Conservation (phyloP, 2,888 invertebrate species). For the Epicampocera succincta region DNA sequence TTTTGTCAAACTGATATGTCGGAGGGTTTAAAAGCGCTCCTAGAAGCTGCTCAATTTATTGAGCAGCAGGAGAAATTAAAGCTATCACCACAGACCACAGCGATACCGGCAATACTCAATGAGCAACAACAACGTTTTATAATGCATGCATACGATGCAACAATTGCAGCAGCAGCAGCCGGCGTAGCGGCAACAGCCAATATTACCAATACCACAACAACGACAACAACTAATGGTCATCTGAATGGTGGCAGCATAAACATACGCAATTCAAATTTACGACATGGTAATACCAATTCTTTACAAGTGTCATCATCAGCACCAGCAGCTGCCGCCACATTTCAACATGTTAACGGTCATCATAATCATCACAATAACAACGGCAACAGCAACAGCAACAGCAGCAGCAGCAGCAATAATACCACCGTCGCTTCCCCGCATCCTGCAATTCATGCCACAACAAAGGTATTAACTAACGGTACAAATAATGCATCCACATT, state of each 20-base stretch:
- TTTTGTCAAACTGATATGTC: slow-evolving; percentile 75
- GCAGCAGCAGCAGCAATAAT: slow-evolving; percentile 32
- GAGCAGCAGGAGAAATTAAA: slow-evolving; percentile 78
- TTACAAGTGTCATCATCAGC: slow-evolving; percentile 72
- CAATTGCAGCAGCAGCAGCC: slow-evolving; percentile 59
- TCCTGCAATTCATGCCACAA: slow-evolving; percentile 46
- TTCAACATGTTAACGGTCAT: slow-evolving; percentile 71
- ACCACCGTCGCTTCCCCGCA: slow-evolving; percentile 22
- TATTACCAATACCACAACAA: slow-evolving; percentile 36
- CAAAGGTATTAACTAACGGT: slow-evolving; percentile 68
- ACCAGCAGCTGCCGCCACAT: slow-evolving; percentile 70
- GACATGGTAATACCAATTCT: slow-evolving; percentile 60
- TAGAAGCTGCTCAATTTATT: slow-evolving; percentile 79
- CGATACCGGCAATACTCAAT: slow-evolving; percentile 67
- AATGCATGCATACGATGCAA: slow-evolving; percentile 63
- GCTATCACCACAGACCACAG: slow-evolving; percentile 71
- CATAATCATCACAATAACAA: slow-evolving; percentile 45
- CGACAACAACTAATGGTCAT: slow-evolving; percentile 56
- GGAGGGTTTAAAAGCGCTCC: slow-evolving; percentile 76
- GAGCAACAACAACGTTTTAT: slow-evolving; percentile 66
- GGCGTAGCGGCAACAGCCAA: slow-evolving; percentile 34
- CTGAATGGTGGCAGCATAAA: slow-evolving; percentile 60
- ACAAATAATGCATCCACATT: slow-evolving; percentile 60
- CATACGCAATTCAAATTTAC: slow-evolving; percentile 65
- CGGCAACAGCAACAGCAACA: slow-evolving; percentile 22